Percentiles rank a stretch among this genome's conserved stretches.
Conservation (phyloP, 2,797 vertebrate genomes). For the Enteromius radiatus region DNA sequence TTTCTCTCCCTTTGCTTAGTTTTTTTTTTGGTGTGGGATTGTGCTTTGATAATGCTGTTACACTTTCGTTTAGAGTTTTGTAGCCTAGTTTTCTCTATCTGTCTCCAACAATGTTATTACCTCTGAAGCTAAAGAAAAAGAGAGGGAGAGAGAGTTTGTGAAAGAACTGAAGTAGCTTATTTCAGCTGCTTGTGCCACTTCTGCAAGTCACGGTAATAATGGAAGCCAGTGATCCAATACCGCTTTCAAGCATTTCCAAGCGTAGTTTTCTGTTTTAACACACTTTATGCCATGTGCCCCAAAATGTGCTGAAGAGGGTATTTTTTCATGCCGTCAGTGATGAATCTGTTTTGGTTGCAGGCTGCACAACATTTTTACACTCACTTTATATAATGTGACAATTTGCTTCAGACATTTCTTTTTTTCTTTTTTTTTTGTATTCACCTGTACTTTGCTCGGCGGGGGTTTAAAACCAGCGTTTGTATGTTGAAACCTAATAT, state of each 20-base stretch:
- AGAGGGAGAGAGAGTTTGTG: constrained; percentile 38
- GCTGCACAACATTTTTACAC: constrained; percentile 44
- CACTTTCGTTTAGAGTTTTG: constrained; percentile 68
- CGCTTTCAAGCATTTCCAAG: constrained; percentile 38
- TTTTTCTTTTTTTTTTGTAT: constrained; percentile 1
- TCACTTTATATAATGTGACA: constrained; percentile 53
- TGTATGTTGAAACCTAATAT: constrained; percentile 22
- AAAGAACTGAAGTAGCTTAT: constrained; percentile 41
- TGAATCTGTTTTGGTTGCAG: constrained; percentile 45
- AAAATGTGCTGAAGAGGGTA: constrained; percentile 42
- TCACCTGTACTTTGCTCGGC: constrained; percentile 35
- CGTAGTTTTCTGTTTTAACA: constrained; percentile 29
- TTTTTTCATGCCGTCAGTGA: constrained; percentile 48
- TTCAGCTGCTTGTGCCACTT: constrained; percentile 46
- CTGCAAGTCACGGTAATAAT: constrained; percentile 44
- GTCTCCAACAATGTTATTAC: constrained; percentile 39
- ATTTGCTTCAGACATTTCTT: constrained; percentile 49
- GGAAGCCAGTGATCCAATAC: constrained; percentile 43
- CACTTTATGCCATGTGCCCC: constrained; percentile 38
- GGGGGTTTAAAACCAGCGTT: constrained; percentile 11
- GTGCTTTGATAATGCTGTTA: constrained; percentile 68
- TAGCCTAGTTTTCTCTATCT: constrained; percentile 58
- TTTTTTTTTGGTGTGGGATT: constrained; percentile 70
- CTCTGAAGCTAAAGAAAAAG: constrained; percentile 45
- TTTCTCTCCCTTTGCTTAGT: constrained; percentile 73